Percentiles rank a stretch among this genome's conserved stretches.
Evolutionary conservation across 1,140 invertebrate genomes (phyloP).

Genomic region (Drosophila azteca): DNA sequence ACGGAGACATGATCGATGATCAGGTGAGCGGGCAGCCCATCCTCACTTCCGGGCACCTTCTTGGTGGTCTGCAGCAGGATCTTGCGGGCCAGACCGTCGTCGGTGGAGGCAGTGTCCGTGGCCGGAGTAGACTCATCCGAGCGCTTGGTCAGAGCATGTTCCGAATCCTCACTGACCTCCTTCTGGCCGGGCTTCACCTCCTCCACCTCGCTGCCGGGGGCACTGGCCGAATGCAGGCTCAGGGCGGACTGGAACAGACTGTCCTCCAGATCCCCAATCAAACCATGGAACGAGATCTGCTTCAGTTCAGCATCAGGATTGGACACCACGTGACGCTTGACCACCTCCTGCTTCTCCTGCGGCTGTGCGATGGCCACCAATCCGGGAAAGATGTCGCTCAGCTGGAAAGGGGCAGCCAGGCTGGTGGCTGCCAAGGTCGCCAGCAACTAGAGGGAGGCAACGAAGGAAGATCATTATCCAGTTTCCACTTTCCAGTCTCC

Average conservation of each 20-base stretch:
- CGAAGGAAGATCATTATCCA: too few species aligned
- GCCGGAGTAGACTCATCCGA: slow-evolving; percentile 39
- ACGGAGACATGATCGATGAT: slow-evolving; percentile 75
- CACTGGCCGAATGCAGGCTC: slow-evolving; percentile 55
- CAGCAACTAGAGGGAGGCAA: slow-evolving; percentile 25
- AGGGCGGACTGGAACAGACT: slow-evolving; percentile 73
- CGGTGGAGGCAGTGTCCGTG: neutral
- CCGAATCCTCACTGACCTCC: slow-evolving; percentile 1
- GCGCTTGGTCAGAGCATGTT: slow-evolving; percentile 56
- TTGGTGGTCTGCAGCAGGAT: slow-evolving; percentile 70
- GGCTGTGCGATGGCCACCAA: slow-evolving; percentile 27
- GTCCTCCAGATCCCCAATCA: slow-evolving; percentile 73
- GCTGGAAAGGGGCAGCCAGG: slow-evolving; percentile 53
- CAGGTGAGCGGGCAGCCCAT: slow-evolving; percentile 61
- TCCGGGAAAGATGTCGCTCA: slow-evolving; percentile 50
- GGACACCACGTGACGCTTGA: slow-evolving; percentile 64
- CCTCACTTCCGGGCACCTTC: slow-evolving; percentile 55
- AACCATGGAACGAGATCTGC: slow-evolving; percentile 67
- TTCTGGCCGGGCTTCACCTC: slow-evolving; percentile 47
- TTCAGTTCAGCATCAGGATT: slow-evolving; percentile 69
- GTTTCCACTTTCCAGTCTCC: neutral
- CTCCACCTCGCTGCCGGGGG: slow-evolving; percentile 40
- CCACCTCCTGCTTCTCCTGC: slow-evolving; percentile 50
- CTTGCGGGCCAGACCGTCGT: slow-evolving; percentile 47
- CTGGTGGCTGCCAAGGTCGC: slow-evolving; percentile 27